Evolutionary conservation across 2,113 vertebrate genomes (phyloP).

Genomic region (Rousettus leschenaultii): DNA sequence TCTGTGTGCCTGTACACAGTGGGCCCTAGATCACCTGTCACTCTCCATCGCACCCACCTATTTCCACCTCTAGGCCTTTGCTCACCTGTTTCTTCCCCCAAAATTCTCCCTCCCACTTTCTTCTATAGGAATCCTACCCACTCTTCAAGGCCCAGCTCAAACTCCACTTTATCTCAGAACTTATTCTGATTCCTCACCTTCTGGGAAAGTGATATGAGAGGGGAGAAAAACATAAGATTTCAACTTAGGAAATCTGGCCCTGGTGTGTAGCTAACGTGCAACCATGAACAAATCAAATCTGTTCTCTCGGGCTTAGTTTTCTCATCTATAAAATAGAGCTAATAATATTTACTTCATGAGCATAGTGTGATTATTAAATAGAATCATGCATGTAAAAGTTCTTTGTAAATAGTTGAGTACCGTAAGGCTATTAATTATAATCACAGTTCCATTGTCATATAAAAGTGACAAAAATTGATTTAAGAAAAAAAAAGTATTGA

Average conservation of each 20-base stretch:
- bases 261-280: background rate
- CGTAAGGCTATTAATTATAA: background rate
- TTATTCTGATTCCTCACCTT: background rate
- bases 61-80: background rate
- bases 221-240: background rate
- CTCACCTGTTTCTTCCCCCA: background rate
- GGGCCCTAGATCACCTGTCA: fast-evolving
- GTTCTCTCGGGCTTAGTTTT: background rate
- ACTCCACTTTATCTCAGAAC: background rate
- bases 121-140: background rate
- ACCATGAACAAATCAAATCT: background rate
- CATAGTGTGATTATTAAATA: background rate
- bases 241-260: background rate
- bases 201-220: background rate
- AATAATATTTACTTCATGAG: background rate
- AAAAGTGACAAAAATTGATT: background rate
- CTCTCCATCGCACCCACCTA: background rate
- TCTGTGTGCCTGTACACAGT: too few relatives aligned
- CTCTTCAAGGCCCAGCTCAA: background rate
- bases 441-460: background rate
- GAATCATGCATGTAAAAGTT: background rate
- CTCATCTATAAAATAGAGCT: background rate
- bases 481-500: background rate
- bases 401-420: background rate
- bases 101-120: background rate